These are phyloP conservation scores for Idaea biselata DNA, from an alignment of 2,888 invertebrate genomes.

Conservation along the genomic window DNA sequence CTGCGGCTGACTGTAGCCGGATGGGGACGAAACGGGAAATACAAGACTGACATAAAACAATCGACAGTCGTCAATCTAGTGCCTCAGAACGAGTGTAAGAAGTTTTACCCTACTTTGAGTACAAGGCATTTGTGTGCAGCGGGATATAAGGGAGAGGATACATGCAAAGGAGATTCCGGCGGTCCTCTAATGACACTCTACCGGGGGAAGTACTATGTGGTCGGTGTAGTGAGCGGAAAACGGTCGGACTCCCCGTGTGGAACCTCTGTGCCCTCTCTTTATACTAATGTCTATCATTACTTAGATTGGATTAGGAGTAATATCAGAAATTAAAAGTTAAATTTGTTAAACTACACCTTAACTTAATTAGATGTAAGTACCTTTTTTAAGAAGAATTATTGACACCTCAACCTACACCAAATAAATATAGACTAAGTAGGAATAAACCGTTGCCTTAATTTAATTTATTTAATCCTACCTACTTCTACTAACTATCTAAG, in stretches of 20 bases:
- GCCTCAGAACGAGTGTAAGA: conserved; percentile 52
- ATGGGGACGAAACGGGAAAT: conserved; percentile 66
- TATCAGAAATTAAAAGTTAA: conserved; percentile 35
- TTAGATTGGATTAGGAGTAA: conserved; percentile 57
- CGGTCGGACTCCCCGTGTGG: conserved; percentile 66
- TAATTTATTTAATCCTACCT: not conserved
- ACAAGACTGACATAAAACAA: conserved; percentile 60
- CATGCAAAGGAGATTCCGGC: conserved; percentile 73
- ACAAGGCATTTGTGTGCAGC: conserved; percentile 64
- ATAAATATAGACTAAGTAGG: not conserved
- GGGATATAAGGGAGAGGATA: conserved; percentile 64
- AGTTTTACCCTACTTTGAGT: conserved; percentile 53
- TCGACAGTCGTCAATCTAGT: conserved; percentile 64
- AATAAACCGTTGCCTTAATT: not conserved
- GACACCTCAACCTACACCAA: not conserved
- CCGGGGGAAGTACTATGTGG: conserved; percentile 58
- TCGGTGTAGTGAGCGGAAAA: conserved; percentile 72
- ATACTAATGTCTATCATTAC: conserved; percentile 66
- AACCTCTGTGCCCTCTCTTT: conserved; percentile 64
- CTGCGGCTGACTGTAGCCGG: conserved; percentile 63
- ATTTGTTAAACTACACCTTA: not conserved
- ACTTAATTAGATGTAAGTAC: not conserved
- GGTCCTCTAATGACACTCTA: conserved; percentile 69
- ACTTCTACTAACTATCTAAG: not conserved
- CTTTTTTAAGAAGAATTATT: not conserved